A percentile compares a stretch with the other conserved stretches of the same genome.
Conservation (phyloP, 1,140 invertebrate species). For the Trichonephila inaurata region DNA sequence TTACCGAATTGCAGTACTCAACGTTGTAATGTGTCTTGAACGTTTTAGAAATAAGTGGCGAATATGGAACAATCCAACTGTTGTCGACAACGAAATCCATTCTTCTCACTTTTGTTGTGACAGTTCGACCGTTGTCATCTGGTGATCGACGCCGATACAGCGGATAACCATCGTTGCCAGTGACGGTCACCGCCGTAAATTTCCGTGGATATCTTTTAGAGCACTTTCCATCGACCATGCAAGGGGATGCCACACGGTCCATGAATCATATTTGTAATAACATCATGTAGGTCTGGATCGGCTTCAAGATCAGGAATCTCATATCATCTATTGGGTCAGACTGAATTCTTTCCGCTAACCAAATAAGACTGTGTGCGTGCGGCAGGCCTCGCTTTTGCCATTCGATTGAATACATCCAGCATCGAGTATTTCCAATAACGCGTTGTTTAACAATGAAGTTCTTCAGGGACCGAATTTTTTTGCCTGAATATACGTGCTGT, state of each 20-base stretch:
- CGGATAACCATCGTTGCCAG: constrained; percentile 41
- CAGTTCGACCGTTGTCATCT: constrained; percentile 14
- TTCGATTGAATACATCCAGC: not conserved
- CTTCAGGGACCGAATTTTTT: not conserved
- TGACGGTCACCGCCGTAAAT: constrained; percentile 18
- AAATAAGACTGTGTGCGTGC: constrained; percentile 80
- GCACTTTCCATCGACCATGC: too few relatives aligned
- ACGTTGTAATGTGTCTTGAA: constrained; percentile 47
- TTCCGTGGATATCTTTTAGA: constrained; percentile 36
- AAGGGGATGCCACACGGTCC: constrained; percentile 17
- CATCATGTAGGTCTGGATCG: constrained; percentile 45
- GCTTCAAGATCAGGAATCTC: constrained; percentile 7
- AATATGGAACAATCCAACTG: not conserved
- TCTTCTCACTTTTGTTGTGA: constrained; percentile 31
- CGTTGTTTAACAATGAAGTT: not conserved
- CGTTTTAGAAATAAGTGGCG: too few relatives aligned
- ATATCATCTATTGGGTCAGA: constrained; percentile 33
- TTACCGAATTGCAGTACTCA: constrained; percentile 31
- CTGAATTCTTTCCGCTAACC: constrained; percentile 69
- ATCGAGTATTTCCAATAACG: not conserved
- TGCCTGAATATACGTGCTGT: too few relatives aligned
- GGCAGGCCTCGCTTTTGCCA: too few relatives aligned
- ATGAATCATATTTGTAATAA: too few relatives aligned
- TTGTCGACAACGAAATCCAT: too few relatives aligned
- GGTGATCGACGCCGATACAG: not conserved